Conservation (phyloP, 2,888 invertebrate species). For the Aethes cnicana region DNA sequence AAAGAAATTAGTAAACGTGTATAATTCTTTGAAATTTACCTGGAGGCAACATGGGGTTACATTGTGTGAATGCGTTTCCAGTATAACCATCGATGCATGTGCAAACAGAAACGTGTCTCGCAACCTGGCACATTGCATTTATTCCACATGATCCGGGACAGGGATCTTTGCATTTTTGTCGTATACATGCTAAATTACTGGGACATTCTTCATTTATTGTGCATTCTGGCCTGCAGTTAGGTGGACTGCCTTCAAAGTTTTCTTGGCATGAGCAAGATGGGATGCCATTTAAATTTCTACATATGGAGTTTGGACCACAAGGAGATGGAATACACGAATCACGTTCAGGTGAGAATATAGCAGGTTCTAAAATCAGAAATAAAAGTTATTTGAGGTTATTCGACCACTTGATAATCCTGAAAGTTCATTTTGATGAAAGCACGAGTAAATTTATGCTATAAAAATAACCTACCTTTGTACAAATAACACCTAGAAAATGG, state of each 20-base stretch:
- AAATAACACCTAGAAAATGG: conserved; percentile 85
- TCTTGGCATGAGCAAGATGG: conserved; percentile 85
- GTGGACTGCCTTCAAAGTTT: conserved; percentile 84
- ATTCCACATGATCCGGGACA: conserved; percentile 87
- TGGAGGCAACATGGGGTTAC: conserved; percentile 61
- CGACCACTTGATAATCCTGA: background rate
- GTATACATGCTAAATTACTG: conserved; percentile 85
- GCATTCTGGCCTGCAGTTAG: conserved; percentile 87
- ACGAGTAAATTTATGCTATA: no score
- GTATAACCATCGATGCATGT: conserved; percentile 81
- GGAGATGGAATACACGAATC: conserved; percentile 87
- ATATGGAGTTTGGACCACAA: conserved; percentile 85
- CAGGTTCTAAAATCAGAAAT: conserved; percentile 49
- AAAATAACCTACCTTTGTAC: conserved; percentile 58
- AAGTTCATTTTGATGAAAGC: background rate
- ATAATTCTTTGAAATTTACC: conserved; percentile 43
- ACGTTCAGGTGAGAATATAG: conserved; percentile 54
- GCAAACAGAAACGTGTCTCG: conserved; percentile 85
- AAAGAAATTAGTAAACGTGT: background rate
- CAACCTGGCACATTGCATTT: conserved; percentile 81
- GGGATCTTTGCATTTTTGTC: conserved; percentile 85
- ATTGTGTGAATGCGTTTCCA: conserved; percentile 85
- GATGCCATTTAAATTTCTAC: conserved; percentile 78
- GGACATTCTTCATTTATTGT: conserved; percentile 86
- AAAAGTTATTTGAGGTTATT: background rate